These are phyloP conservation scores for Tetramorium alpestre DNA, from an alignment of 1,140 invertebrate species.

Conservation along the genomic window DNA sequence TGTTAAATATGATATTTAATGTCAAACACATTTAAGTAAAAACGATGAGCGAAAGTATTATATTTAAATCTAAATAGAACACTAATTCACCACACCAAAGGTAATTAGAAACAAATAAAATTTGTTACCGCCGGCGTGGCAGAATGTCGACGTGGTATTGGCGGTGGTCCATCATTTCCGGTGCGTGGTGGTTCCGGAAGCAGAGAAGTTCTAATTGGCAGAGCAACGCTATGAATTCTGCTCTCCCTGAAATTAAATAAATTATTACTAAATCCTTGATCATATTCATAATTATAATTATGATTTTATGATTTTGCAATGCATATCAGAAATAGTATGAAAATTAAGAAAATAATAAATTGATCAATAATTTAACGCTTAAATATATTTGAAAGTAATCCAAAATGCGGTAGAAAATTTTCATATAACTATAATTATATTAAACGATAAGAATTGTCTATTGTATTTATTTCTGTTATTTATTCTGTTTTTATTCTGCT, in stretches of 20 bases:
- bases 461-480: background rate
- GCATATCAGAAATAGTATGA: background rate
- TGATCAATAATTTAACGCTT: background rate
- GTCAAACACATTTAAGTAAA: background rate
- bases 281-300: too few relatives aligned
- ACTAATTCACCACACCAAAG: slow-evolving; percentile 2
- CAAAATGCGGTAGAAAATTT: background rate
- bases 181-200: slow-evolving; percentile 74
- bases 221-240: slow-evolving; percentile 81
- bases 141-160: slow-evolving; percentile 82
- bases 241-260: slow-evolving; percentile 73
- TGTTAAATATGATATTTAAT: background rate
- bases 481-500: background rate
- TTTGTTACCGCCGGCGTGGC: slow-evolving; percentile 79
- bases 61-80: background rate
- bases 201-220: slow-evolving; percentile 77
- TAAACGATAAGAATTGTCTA: background rate
- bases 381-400: background rate
- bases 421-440: background rate
- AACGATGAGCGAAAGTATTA: background rate
- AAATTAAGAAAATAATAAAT: background rate
- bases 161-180: slow-evolving; percentile 74
- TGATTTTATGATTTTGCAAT: background rate
- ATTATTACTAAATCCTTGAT: background rate
- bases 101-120: slow-evolving; percentile 12